Evolutionary conservation across 35 echinoderm and acorn worm species (phyloP).

Genomic region (Patiria miniata): DNA sequence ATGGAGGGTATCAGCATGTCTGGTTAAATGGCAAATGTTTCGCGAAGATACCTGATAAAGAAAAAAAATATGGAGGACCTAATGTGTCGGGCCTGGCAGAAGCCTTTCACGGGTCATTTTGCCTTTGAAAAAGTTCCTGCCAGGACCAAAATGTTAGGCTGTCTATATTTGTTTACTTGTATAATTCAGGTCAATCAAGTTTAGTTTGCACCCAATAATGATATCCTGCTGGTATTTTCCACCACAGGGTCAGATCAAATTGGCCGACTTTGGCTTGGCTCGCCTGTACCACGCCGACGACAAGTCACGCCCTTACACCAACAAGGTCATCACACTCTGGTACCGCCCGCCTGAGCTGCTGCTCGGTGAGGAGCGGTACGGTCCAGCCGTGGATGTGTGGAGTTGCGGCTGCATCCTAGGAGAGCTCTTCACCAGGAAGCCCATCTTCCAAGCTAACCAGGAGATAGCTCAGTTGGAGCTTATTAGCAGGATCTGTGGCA

Average conservation of each 20-base stretch:
- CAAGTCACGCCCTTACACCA: slow-evolving; percentile 95
- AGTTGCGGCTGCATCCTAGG: slow-evolving; percentile 96
- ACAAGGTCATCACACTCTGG: slow-evolving; percentile 99
- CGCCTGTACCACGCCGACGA: slow-evolving; percentile 97
- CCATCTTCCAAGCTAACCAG: slow-evolving; percentile 95
- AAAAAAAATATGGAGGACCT: no score
- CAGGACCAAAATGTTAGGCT: no score
- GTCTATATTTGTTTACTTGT: no score
- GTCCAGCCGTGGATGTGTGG: slow-evolving; percentile 94
- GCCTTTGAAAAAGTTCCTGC: no score
- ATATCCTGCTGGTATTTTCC: no score
- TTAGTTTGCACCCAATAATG: no score
- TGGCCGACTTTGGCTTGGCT: slow-evolving; percentile 94
- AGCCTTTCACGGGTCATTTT: no score
- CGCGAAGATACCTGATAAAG: no score
- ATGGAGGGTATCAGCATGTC: no score
- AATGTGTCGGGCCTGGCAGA: no score
- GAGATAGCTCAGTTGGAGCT: slow-evolving; percentile 91
- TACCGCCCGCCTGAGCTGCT: slow-evolving; percentile 97
- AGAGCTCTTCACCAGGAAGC: slow-evolving; percentile 91
- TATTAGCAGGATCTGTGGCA: slow-evolving; percentile 92
- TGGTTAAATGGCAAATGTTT: no score
- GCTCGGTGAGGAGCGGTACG: slow-evolving; percentile 94
- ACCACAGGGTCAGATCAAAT: slow-evolving; percentile 90
- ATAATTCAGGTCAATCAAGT: no score